Evolutionary conservation across 2,113 vertebrate genomes (phyloP).

Genomic region (Phrynocephalus versicolor): DNA sequence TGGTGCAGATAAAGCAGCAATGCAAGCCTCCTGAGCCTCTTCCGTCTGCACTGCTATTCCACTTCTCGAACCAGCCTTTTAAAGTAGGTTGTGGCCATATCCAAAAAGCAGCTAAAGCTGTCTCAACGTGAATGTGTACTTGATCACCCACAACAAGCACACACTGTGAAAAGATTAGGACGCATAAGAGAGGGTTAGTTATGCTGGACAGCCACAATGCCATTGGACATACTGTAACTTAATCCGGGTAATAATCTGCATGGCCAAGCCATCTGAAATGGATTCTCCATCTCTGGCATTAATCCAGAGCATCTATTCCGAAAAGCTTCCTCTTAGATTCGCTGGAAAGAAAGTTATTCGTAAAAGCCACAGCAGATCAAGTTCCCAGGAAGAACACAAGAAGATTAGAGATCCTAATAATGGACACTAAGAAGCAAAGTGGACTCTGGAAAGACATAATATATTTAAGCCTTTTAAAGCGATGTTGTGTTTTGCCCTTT

Average conservation of each 20-base stretch:
- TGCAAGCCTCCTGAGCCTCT: no score
- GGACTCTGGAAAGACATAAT: neutral
- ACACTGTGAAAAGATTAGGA: neutral
- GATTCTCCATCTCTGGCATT: neutral
- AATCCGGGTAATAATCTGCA: neutral
- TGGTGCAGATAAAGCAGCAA: no score
- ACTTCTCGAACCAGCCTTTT: neutral
- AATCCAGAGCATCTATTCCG: neutral
- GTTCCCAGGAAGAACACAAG: neutral
- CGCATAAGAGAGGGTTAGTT: neutral
- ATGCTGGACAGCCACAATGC: neutral
- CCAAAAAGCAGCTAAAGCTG: neutral
- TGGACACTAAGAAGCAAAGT: neutral
- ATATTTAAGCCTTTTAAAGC: neutral
- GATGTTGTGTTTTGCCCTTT: neutral
- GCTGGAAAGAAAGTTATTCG: neutral
- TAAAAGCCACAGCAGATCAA: neutral
- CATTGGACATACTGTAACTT: no score
- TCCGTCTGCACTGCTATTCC: neutral
- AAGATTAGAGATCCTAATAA: neutral
- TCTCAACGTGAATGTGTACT: neutral
- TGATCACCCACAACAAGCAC: neutral
- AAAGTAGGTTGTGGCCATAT: neutral
- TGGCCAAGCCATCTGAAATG: neutral
- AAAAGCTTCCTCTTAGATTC: neutral